Base-by-base conservation (phyloP, 2,113 vertebrate species). In the Noctilio leporinus region DNA sequence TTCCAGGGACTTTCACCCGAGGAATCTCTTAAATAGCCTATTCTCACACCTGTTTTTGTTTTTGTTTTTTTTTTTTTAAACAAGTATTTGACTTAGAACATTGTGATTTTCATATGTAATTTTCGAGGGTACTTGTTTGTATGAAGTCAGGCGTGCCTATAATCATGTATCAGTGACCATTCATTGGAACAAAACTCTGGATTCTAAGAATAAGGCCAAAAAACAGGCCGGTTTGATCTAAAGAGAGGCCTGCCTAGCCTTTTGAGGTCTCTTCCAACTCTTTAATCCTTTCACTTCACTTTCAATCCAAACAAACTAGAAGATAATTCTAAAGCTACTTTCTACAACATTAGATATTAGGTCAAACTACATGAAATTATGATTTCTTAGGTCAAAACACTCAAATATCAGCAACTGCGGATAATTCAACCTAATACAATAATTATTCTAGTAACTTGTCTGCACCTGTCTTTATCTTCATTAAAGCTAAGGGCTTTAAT, bases 341-440 rank as follows among this genome's bases (percentile, higher is more conserved):
- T 92, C 16, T 30, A 86, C 62, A 89, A 65, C 17, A 55, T 43
- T 19, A 76, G 35, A 30, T 92, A 90, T 62, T 92, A 95, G 87
- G 87, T 84, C 62, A 69, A 97, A 91, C 73, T 49, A 43, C 78
- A 65, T 75, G 91, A 95, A 96, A 90, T 14, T 93, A 85, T 55
- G 28, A 78, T 91, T 95, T 95, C 55, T 28, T 65, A 86, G 80
- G 64, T 88, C 77, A 82, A 92, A 96, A 95, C 91, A 94, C 88
- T 95, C 96, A 93, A 94, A 90, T 83, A 65, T 47, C 43, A 95
- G 77, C 94, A 93, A 64, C 88, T 86, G 86, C 53, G 94, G 91
- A 70, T 67, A 92, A 95, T 86, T 94, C 82, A 91, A 70, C 90
- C 90, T 64, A 92, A 86, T 77, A 45, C 8, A 65, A 35, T 35